Percentiles rank a stretch among this genome's conserved stretches.
Evolutionary conservation across 2,113 vertebrate genomes (phyloP).

Genomic region (Eretmochelys imbricata): DNA sequence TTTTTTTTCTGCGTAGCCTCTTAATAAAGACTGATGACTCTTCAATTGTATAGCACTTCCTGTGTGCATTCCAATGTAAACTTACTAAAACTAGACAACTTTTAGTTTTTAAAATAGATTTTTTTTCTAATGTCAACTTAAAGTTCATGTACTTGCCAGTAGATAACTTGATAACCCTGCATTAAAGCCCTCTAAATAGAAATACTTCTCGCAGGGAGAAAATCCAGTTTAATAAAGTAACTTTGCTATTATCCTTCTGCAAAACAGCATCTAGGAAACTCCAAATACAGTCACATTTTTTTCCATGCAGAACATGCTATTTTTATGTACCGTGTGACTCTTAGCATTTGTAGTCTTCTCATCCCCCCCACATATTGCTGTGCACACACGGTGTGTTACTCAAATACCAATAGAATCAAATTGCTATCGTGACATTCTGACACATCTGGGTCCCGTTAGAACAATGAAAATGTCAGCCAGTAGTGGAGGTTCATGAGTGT

Average conservation of each 20-base stretch:
- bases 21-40: background rate
- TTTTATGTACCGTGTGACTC: background rate
- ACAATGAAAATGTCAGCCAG: background rate
- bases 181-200: background rate
- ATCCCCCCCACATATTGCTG: background rate
- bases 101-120: conserved; percentile 1
- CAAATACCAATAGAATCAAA: background rate
- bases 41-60: conserved; percentile 54
- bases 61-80: background rate
- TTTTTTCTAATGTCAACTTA: background rate
- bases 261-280: background rate
- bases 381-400: background rate
- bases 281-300: background rate
- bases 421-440: background rate
- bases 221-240: background rate
- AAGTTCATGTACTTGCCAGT: background rate
- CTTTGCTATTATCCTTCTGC: background rate
- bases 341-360: background rate
- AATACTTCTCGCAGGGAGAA: background rate
- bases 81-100: conserved; percentile 35
- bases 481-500: background rate
- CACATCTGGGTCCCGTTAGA: background rate
- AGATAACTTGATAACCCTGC: background rate
- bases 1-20: conserved; percentile 27
- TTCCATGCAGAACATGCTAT: background rate